These are phyloP conservation scores for Chaetura pelagica DNA, from an alignment of 2,113 vertebrate species.

Conservation along the genomic window DNA sequence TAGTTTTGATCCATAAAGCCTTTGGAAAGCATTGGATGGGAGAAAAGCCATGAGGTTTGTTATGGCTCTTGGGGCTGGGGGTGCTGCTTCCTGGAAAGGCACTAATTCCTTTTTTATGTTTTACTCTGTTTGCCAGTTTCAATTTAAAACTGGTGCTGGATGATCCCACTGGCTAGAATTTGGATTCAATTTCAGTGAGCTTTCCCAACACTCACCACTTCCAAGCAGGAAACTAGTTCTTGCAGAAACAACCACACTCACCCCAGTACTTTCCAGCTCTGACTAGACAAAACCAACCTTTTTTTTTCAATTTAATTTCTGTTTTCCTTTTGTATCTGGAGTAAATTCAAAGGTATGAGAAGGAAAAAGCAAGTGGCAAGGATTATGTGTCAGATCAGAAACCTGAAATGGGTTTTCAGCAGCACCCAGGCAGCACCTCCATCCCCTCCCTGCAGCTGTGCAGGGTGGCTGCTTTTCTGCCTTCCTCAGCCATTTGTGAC, in stretches of 20 bases:
- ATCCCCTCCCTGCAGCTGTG: fast-evolving
- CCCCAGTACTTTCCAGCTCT: neutral
- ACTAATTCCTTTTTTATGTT: neutral
- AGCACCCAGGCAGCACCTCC: neutral
- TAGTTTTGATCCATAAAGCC: neutral
- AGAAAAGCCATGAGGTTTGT: neutral
- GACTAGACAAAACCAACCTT: neutral
- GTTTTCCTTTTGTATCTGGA: neutral
- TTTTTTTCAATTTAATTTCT: neutral
- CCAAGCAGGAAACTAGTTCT: neutral
- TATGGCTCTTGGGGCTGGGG: too few relatives aligned
- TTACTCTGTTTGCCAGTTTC: neutral
- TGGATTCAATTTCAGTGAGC: too few relatives aligned
- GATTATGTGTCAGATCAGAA: neutral
- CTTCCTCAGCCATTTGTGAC: neutral
- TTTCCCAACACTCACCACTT: neutral
- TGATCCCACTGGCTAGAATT: neutral
- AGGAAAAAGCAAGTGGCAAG: neutral
- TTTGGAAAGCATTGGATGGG: neutral
- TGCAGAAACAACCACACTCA: neutral
- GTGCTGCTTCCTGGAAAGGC: neutral
- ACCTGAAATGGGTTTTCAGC: neutral
- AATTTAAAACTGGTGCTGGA: neutral
- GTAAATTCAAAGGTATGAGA: neutral
- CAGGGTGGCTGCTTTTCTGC: neutral